A percentile compares a stretch with the other conserved stretches of the same genome.
phyloP scores from a whole-genome alignment of 1,140 invertebrate genomes.

The Bradysia coprophila region DNA sequence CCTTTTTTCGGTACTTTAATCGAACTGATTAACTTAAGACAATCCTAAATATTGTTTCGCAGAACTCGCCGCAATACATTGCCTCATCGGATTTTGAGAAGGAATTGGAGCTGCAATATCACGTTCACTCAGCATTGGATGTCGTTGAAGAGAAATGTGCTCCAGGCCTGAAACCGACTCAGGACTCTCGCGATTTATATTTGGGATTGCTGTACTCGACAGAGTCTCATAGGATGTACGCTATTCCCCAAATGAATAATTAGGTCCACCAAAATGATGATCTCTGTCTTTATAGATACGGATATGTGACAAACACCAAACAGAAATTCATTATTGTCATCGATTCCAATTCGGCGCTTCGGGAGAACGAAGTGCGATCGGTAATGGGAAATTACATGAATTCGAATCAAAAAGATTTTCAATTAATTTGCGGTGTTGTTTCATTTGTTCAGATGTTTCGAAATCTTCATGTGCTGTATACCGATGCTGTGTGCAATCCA shows the following conservation, averaged over 20 bases:
- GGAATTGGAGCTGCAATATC: conserved; percentile 80
- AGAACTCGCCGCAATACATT: conserved; percentile 87
- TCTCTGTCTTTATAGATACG: conserved; percentile 48
- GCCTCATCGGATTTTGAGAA: conserved; percentile 47
- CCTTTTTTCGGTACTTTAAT: too few species aligned
- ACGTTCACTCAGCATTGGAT: conserved; percentile 84
- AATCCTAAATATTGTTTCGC: too few species aligned
- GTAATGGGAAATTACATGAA: conserved; percentile 35
- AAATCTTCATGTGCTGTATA: conserved; percentile 76
- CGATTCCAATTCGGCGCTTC: conserved; percentile 71
- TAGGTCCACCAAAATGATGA: background rate
- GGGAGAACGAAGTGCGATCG: conserved; percentile 88
- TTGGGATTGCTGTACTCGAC: conserved; percentile 81
- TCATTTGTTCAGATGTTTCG: conserved; percentile 53
- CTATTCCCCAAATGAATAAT: too few species aligned
- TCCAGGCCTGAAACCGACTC: conserved; percentile 36
- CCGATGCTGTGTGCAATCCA: conserved; percentile 84
- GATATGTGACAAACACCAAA: conserved; percentile 94
- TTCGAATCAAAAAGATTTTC: background rate
- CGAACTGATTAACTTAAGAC: too few species aligned
- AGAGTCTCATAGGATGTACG: conserved; percentile 93
- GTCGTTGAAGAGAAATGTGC: conserved; percentile 83
- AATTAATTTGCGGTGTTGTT: conserved; percentile 6
- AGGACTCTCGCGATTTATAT: conserved; percentile 71
- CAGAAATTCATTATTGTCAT: conserved; percentile 89